Evolutionary conservation across 2,113 vertebrate species (phyloP), one percentile per base, ranked within the genome.

Genomic region (Leptobrachium ailaonicum): DNA sequence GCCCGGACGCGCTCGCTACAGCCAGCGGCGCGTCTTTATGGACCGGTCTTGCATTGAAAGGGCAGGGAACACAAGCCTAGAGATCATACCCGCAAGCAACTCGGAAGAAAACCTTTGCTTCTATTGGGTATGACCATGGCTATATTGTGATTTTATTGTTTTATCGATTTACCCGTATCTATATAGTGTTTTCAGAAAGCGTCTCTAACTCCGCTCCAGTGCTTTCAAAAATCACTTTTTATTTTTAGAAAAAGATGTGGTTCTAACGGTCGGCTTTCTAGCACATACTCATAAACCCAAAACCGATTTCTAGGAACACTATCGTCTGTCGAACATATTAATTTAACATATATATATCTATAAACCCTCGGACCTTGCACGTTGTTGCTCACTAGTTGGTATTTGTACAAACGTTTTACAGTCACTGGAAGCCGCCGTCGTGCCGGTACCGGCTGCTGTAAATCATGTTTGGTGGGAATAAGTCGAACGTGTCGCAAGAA

Each of bases 131-230:
- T 93, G 89, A 93, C 86, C 89, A 90, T 95, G 91, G 92, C 92
- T 92, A 90, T 95, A 89, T 93, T 90, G 94, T 97, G 94, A 94
- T 94, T 95, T 95, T 95, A 93, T 85, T 89, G 92, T 95, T 96
- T 93, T 92, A 93, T 93, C 89, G 91, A 92, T 93, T 32, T 94
- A 92, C 92, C 93, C 83, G 83, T 91, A 88, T 89, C 88, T 93
- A 92, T 93, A 92, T 95, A 93, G 91, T 93, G 90, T 94, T 95
- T 93, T 95, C 90, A 92, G 92, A 88, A 90, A 87, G 91, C 90
- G 93, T 94, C 91, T 91, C 91, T 92, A 86, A 87, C 84, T 91
- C 91, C 88, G 87, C 88, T 94, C 91, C 91, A 87, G 90, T 91
- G 90, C 91, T 93, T 88, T 82, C 86, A 82, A 81, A 50, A 50